Evolutionary conservation across 1,140 invertebrate species (phyloP), one percentile per base, ranked within the genome.

Genomic region (Patella vulgata): DNA sequence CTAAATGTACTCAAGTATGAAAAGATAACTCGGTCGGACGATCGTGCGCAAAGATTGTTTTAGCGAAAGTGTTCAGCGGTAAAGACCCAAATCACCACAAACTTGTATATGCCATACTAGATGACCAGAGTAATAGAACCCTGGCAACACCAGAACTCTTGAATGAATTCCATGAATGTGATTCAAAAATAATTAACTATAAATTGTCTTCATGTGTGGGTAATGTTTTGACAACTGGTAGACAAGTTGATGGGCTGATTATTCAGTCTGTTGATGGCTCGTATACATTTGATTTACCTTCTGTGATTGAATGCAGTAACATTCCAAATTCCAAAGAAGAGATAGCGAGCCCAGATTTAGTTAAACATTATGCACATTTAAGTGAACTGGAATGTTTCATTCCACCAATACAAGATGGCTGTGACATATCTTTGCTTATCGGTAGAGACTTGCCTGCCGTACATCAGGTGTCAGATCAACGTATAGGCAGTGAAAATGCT

Each of bases 401-500:
- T 27, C 63, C 65, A 17, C 46, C 23, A 31, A 4, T 68, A 17
- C 51, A 65, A n/a, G 4, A 59, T 4, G 23, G 42, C 12, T 27
- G 19, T n/a, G 40, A 52, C 0, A 74, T 74, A 11, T 36, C 33
- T 21, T 40, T 71, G 1, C 30, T 74, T 0, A 59, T 68, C 23
- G 66, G 63, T 33, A 74, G 39, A 25, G 69, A 74, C 47, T n/a
- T 71, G 14, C 14, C 52, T 30, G 53, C 19, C 17, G 60, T 30
- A 5, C 69, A 71, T 56, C 50, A 63, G 36, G 56, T 71, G 3
- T 19, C 51, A 39, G 63, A 68, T 39, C 72, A 74, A 42, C 46
- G 28, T 21, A 43, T 47, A 19, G 62, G 43, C 14, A 21, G n/a
- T 12, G 17, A 53, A 0, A 33, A 31, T 14, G 14, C 36, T n/a